A percentile compares a stretch with the other conserved stretches of the same genome.
Conservation (phyloP, 2,113 vertebrate species). For the Peromyscus maniculatus region DNA sequence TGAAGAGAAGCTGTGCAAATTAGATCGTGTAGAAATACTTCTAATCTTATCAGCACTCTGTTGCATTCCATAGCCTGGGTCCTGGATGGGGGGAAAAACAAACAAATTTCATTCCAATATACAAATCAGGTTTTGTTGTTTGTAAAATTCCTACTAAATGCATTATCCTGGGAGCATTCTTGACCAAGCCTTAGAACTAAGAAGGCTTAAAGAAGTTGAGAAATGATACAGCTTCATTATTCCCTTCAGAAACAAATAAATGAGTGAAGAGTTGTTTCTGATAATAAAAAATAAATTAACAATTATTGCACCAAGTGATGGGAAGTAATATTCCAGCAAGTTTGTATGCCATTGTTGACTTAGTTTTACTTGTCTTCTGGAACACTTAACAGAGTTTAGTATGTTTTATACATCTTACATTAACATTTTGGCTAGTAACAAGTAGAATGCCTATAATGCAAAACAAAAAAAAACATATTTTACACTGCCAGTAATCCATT, state of each 20-base stretch:
- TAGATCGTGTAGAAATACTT: slow-evolving; percentile 5
- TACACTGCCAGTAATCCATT: background rate
- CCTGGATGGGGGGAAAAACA: too few relatives aligned
- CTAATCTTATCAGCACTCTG: background rate
- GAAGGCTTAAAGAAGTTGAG: background rate
- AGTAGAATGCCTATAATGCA: slow-evolving; percentile 6
- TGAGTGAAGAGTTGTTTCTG: background rate
- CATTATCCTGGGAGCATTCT: background rate
- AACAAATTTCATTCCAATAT: background rate
- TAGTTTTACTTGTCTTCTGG: slow-evolving; percentile 13
- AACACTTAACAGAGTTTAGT: background rate
- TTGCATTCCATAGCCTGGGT: background rate
- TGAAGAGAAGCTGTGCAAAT: background rate
- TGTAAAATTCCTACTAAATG: background rate
- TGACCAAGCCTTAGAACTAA: slow-evolving; percentile 23
- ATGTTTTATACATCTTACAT: too few relatives aligned
- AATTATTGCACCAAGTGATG: background rate
- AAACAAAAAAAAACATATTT: background rate
- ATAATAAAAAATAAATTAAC: background rate
- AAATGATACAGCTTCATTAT: background rate
- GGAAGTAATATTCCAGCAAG: background rate
- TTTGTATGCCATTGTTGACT: background rate
- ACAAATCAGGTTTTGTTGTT: slow-evolving; percentile 1
- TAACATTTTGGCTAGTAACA: background rate
- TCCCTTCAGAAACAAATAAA: background rate